Evolutionary conservation across 2,888 invertebrate species (phyloP).

Genomic region (Teleiodes luculella): DNA sequence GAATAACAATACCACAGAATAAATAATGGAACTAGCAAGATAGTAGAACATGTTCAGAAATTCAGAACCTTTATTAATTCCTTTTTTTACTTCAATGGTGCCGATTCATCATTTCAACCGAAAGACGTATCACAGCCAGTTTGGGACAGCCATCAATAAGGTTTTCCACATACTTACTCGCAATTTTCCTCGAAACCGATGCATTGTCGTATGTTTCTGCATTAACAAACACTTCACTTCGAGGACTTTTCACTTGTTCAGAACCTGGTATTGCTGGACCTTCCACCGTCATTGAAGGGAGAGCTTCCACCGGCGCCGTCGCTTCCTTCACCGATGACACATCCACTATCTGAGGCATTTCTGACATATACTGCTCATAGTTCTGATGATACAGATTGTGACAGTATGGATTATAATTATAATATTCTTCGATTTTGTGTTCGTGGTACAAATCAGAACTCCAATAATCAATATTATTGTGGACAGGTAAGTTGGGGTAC

Average conservation of each 20-base stretch:
- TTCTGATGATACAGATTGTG: constrained; percentile 60
- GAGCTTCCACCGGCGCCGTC: not conserved
- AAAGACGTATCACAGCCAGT: no score
- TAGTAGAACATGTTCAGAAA: no score
- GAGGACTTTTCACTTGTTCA: not conserved
- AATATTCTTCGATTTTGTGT: constrained; percentile 60
- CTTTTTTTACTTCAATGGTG: no score
- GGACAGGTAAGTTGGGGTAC: constrained; percentile 54
- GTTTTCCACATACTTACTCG: constrained; percentile 51
- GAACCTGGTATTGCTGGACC: not conserved
- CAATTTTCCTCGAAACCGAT: constrained; percentile 43
- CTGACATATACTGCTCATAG: constrained; percentile 37
- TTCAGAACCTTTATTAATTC: no score
- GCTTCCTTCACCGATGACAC: not conserved
- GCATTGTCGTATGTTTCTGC: constrained; percentile 35
- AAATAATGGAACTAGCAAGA: no score
- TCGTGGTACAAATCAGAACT: constrained; percentile 57
- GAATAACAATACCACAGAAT: no score
- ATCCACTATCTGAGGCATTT: not conserved
- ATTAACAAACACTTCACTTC: not conserved
- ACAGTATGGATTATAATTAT: constrained; percentile 60
- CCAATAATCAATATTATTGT: constrained; percentile 60
- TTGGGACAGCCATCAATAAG: not conserved
- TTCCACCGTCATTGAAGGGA: not conserved
- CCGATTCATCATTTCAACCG: no score